Evolutionary conservation across 2,888 invertebrate species (phyloP).

Genomic region (Tenthredo scrophulariae): DNA sequence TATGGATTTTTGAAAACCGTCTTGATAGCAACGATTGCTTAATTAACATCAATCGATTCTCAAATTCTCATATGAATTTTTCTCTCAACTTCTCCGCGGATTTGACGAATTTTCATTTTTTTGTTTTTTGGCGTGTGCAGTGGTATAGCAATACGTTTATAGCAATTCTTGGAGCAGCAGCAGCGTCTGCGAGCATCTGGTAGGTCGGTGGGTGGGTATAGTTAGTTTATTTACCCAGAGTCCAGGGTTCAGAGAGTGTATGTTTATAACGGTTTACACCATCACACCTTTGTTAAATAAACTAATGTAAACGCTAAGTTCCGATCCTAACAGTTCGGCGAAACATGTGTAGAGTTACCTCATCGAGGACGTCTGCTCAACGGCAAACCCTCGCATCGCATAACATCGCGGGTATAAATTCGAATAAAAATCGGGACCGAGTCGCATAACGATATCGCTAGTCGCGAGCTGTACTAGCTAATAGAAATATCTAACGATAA

Average conservation of each 20-base stretch:
- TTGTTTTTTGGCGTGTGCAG: no score
- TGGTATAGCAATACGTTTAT: no score
- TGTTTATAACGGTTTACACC: not conserved
- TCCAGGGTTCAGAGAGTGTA: not conserved
- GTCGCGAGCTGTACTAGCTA: not conserved
- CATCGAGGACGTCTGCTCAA: not conserved
- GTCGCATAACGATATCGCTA: not conserved
- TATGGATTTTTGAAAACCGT: no score
- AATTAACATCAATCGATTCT: no score
- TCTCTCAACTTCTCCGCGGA: no score
- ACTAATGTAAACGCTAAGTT: not conserved
- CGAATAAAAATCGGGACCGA: not conserved
- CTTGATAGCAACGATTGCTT: no score
- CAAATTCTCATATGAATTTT: no score
- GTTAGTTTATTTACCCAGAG: conserved; percentile 13
- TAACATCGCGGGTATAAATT: not conserved
- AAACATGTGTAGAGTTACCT: not conserved
- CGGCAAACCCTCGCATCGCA: not conserved
- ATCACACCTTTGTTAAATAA: conserved; percentile 47
- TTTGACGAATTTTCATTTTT: no score
- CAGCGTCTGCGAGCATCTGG: not conserved
- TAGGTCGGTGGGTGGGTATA: not conserved
- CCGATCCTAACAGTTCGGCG: conserved; percentile 4
- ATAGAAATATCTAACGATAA: not conserved
- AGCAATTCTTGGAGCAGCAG: no score